phyloP scores from a whole-genome alignment of 2,888 invertebrate genomes.

The Capitulum mitella region DNA sequence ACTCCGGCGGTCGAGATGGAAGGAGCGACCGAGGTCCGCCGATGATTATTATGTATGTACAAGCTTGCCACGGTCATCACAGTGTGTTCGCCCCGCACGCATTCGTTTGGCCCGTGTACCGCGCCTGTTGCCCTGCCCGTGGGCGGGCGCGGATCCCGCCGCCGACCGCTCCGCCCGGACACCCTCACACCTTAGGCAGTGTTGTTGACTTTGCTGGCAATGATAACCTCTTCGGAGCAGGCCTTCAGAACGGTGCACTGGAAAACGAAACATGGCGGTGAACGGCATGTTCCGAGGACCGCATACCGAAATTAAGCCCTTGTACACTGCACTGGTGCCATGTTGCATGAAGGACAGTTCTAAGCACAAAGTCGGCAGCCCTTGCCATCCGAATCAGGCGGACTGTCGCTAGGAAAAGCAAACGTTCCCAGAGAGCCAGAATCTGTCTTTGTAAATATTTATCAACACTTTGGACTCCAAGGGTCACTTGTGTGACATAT shows the following conservation, averaged over 20 bases:
- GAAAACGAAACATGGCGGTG: no score
- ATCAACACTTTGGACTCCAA: no score
- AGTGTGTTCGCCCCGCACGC: background rate
- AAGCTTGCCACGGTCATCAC: conserved; percentile 1
- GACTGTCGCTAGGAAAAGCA: no score
- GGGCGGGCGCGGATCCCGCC: background rate
- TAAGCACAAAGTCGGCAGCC: no score
- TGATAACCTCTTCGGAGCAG: conserved; percentile 86
- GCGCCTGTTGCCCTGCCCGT: background rate
- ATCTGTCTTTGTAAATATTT: no score
- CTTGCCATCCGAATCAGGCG: no score
- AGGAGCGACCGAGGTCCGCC: background rate
- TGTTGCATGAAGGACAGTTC: no score
- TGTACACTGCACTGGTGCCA: no score
- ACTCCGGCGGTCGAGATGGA: background rate
- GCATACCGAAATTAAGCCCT: no score
- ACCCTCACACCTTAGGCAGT: background rate
- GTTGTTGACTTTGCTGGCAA: conserved; percentile 91
- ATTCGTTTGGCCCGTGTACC: background rate
- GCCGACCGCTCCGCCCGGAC: background rate
- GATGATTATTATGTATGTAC: background rate
- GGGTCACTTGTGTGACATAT: no score
- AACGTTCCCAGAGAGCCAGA: no score
- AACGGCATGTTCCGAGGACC: no score
- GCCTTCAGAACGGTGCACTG: conserved; percentile 83